Evolutionary conservation across 2,888 invertebrate species (phyloP).

Genomic region (Cheilosia variabilis): DNA sequence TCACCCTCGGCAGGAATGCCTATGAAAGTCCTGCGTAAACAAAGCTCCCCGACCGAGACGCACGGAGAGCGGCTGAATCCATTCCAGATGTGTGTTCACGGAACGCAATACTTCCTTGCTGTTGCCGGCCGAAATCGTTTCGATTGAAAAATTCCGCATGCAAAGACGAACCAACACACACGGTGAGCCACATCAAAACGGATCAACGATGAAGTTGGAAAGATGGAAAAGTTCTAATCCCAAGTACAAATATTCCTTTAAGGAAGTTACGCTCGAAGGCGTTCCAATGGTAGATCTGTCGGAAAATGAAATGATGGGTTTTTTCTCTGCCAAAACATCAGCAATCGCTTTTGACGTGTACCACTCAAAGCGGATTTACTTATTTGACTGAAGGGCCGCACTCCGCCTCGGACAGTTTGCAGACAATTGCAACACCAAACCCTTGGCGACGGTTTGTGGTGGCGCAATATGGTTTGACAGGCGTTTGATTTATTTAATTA

Average conservation of each 20-base stretch:
- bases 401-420: too few species aligned
- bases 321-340: constrained; percentile 21
- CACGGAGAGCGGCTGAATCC: constrained; percentile 3
- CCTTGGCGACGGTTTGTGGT: too few species aligned
- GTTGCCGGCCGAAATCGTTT: constrained; percentile 40
- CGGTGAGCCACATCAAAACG: constrained; percentile 21
- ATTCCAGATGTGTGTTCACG: constrained; percentile 38
- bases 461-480: too few species aligned
- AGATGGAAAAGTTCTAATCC: constrained; percentile 19
- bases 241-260: constrained; percentile 17
- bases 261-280: constrained; percentile 43
- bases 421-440: too few species aligned
- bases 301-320: constrained; percentile 27
- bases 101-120: constrained; percentile 35
- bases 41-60: constrained; percentile 35
- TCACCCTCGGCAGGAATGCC: constrained; percentile 10
- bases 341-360: constrained; percentile 40
- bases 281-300: constrained; percentile 12
- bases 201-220: constrained; percentile 41
- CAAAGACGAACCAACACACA: constrained; percentile 1
- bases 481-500: too few species aligned
- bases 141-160: constrained; percentile 9
- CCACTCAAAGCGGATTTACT: constrained; percentile 13
- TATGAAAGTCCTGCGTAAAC: constrained; percentile 26
- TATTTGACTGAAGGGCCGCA: neutral